A percentile compares a stretch with the other conserved stretches of the same genome.
These are phyloP conservation scores for Pachymerium ferrugineum DNA, from an alignment of 2,888 invertebrate genomes.

Conservation along the genomic window DNA sequence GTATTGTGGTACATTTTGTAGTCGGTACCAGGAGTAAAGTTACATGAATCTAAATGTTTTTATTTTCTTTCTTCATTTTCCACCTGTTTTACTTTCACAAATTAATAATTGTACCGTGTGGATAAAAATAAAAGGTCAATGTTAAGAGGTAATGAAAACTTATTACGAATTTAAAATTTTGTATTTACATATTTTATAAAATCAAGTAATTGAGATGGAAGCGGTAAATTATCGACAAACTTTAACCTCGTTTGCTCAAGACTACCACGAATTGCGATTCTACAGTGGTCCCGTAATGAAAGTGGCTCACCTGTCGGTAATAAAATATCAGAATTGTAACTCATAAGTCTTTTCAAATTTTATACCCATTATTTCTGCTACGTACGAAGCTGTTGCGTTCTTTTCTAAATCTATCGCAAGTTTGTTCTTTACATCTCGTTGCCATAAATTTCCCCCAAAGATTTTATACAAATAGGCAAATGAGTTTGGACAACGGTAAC, in stretches of 20 bases:
- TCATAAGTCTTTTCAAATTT: background rate
- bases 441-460: constrained; percentile 35
- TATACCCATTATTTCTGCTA: constrained; percentile 30
- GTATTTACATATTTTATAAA: constrained; percentile 24
- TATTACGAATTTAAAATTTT: background rate
- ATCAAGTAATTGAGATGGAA: constrained; percentile 12
- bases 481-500: background rate
- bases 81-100: too few relatives aligned
- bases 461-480: constrained; percentile 28
- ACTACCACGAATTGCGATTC: constrained; percentile 29
- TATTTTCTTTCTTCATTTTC: too few relatives aligned
- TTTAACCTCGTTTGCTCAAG: background rate
- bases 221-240: background rate
- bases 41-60: too few relatives aligned
- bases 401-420: constrained; percentile 26
- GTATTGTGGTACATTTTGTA: too few relatives aligned
- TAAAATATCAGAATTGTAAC: background rate
- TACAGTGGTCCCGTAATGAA: background rate
- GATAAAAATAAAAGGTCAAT: too few relatives aligned
- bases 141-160: constrained; percentile 1
- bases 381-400: background rate
- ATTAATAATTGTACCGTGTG: too few relatives aligned
- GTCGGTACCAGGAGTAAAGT: too few relatives aligned
- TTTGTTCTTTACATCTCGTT: constrained; percentile 6
- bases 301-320: constrained; percentile 8